A percentile compares a stretch with the other conserved stretches of the same genome.
Evolutionary conservation across 1,140 invertebrate genomes (phyloP).

Genomic region (Drosophila lini): DNA sequence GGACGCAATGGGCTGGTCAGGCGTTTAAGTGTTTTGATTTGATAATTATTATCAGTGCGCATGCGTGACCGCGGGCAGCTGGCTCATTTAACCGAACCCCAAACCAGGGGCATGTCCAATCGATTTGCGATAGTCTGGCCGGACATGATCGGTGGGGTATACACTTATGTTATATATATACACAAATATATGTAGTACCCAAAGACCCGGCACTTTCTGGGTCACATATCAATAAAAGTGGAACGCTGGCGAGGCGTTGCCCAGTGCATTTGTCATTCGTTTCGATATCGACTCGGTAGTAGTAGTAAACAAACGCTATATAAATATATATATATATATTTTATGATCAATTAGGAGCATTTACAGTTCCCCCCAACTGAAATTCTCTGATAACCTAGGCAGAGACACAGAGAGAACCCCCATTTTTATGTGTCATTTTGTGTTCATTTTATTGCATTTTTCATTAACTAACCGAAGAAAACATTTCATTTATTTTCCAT

Average conservation of each 20-base stretch:
- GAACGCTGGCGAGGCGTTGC: constrained; percentile 56
- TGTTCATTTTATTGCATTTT: constrained; percentile 75
- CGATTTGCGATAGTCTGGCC: constrained; percentile 67
- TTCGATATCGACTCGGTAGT: constrained; percentile 26
- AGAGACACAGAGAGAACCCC: constrained; percentile 1
- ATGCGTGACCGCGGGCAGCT: constrained; percentile 73
- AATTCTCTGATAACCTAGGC: constrained; percentile 34
- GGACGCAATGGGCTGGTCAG: constrained; percentile 65
- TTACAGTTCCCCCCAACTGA: constrained; percentile 50
- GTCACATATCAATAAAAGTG: constrained; percentile 77
- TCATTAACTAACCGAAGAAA: constrained; percentile 76
- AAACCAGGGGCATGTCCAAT: constrained; percentile 59
- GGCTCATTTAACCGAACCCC: constrained; percentile 8
- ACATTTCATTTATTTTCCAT: constrained; percentile 67
- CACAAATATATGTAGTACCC: constrained; percentile 4
- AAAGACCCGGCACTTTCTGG: constrained; percentile 52
- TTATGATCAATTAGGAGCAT: constrained; percentile 79
- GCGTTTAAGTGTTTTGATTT: constrained; percentile 84
- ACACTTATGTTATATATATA: constrained; percentile 1
- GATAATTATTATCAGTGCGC: constrained; percentile 83
- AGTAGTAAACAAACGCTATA: constrained; percentile 37
- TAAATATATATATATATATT: constrained; percentile 10
- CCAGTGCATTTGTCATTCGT: constrained; percentile 67
- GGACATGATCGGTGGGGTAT: constrained; percentile 12
- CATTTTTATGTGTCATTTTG: constrained; percentile 66